Percentiles rank a stretch among this genome's conserved stretches.
Conservation (phyloP, 1,140 invertebrate species). For the Apis laboriosa region DNA sequence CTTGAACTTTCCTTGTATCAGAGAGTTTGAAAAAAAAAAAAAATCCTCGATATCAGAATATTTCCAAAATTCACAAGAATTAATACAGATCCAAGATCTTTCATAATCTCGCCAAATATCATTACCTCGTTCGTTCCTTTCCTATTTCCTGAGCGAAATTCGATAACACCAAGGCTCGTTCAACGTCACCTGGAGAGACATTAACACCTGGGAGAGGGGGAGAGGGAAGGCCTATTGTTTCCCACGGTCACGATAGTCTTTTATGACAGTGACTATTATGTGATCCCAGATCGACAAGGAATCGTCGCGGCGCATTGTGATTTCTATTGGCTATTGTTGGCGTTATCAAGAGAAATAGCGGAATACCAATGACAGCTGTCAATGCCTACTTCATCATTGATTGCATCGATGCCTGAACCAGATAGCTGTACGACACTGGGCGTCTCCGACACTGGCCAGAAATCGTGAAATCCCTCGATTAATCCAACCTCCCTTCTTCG, state of each 20-base stretch:
- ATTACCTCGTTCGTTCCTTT: too few species aligned
- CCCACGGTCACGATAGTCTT: conserved; percentile 27
- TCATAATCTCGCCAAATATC: too few species aligned
- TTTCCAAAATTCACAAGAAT: too few species aligned
- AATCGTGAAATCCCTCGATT: conserved; percentile 50
- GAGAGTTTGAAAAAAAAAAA: too few species aligned
- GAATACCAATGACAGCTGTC: conserved; percentile 45
- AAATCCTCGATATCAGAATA: too few species aligned
- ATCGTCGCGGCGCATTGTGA: conserved; percentile 28
- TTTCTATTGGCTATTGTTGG: conserved; percentile 39
- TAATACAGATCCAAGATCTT: too few species aligned
- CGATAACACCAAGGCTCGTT: conserved; percentile 21
- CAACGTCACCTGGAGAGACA: conserved; percentile 18
- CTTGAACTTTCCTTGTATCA: too few species aligned
- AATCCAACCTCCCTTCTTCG: conserved; percentile 18
- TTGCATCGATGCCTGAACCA: conserved; percentile 42
- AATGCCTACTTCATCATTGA: conserved; percentile 59
- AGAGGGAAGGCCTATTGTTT: not conserved
- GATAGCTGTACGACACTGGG: conserved; percentile 32
- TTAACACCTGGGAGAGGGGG: not conserved
- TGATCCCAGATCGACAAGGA: conserved; percentile 24
- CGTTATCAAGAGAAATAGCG: conserved; percentile 48
- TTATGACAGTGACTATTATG: conserved; percentile 24
- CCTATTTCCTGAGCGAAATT: not conserved
- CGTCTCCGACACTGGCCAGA: conserved; percentile 16